A percentile compares a stretch with the other conserved stretches of the same genome.
phyloP scores from a whole-genome alignment of 2,888 invertebrate species.

The Pasiphila rectangulata region DNA sequence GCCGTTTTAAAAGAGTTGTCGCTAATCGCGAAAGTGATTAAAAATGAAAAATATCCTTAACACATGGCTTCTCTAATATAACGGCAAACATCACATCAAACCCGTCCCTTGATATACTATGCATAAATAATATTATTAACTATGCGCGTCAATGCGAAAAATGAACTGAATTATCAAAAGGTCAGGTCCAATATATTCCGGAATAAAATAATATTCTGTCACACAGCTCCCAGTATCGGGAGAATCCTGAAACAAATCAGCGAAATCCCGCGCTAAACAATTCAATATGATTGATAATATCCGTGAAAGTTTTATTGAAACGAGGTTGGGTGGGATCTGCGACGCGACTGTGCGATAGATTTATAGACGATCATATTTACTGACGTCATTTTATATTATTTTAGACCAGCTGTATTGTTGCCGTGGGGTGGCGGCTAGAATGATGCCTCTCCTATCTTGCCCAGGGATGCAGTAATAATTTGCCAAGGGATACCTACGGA shows the following conservation, averaged over 20 bases:
- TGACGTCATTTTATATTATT: conserved; percentile 14
- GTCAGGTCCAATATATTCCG: neutral
- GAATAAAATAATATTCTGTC: conserved; percentile 8
- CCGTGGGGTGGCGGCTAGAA: too few relatives aligned
- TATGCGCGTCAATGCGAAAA: neutral
- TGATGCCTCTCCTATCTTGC: too few relatives aligned
- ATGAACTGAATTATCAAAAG: conserved; percentile 1
- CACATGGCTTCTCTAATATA: too few relatives aligned
- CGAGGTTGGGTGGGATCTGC: conserved; percentile 26
- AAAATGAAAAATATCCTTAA: too few relatives aligned
- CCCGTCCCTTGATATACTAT: too few relatives aligned
- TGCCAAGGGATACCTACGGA: too few relatives aligned
- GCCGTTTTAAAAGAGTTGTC: too few relatives aligned
- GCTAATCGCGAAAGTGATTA: too few relatives aligned
- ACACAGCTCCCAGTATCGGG: conserved; percentile 10
- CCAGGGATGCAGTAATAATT: too few relatives aligned
- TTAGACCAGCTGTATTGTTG: too few relatives aligned
- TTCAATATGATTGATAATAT: conserved; percentile 34
- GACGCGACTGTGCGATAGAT: conserved; percentile 22
- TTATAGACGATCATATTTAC: conserved; percentile 16
- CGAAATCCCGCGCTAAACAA: conserved; percentile 29
- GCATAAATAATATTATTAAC: too few relatives aligned
- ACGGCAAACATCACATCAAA: too few relatives aligned
- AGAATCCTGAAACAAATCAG: conserved; percentile 39
- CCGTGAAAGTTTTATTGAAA: conserved; percentile 34